phyloP scores from a whole-genome alignment of 1,140 invertebrate genomes.

The Penaeus vannamei region DNA sequence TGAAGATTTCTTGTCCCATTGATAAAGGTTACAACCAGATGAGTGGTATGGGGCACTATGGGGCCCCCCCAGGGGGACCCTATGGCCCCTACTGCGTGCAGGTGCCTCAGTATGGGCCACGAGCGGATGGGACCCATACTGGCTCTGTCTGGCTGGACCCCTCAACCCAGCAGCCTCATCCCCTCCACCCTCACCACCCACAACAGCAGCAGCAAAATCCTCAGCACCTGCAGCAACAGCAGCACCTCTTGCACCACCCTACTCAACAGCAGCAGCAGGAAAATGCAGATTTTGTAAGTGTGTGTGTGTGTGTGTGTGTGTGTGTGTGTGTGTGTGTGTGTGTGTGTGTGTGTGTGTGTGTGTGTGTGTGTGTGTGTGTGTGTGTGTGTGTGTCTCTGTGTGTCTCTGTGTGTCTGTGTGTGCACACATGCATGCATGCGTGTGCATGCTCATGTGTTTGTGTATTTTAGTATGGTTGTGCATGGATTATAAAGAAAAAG shows the following conservation, averaged over 20 bases:
- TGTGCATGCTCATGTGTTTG: no score
- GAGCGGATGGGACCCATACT: slow-evolving; percentile 47
- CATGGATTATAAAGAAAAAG: no score
- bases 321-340: no score
- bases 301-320: no score
- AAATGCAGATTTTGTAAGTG: no score
- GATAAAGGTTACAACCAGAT: slow-evolving; percentile 49
- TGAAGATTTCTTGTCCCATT: background rate
- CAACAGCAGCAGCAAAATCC: slow-evolving; percentile 5
- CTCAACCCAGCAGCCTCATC: slow-evolving; percentile 32
- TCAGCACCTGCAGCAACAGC: slow-evolving; percentile 22
- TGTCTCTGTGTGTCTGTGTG: no score
- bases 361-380: no score
- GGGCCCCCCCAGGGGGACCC: slow-evolving; percentile 43
- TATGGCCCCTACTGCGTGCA: slow-evolving; percentile 56
- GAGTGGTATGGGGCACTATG: slow-evolving; percentile 52
- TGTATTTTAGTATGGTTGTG: no score
- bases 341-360: no score
- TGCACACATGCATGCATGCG: no score
- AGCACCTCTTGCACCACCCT: background rate
- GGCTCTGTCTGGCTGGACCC: slow-evolving; percentile 52
- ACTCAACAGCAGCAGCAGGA: slow-evolving; percentile 36
- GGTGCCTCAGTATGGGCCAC: slow-evolving; percentile 55
- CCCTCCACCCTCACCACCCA: no score
- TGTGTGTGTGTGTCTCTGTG: no score